Base-by-base conservation (phyloP, 2,888 invertebrate genomes). In the Allolobophora icterica region DNA sequence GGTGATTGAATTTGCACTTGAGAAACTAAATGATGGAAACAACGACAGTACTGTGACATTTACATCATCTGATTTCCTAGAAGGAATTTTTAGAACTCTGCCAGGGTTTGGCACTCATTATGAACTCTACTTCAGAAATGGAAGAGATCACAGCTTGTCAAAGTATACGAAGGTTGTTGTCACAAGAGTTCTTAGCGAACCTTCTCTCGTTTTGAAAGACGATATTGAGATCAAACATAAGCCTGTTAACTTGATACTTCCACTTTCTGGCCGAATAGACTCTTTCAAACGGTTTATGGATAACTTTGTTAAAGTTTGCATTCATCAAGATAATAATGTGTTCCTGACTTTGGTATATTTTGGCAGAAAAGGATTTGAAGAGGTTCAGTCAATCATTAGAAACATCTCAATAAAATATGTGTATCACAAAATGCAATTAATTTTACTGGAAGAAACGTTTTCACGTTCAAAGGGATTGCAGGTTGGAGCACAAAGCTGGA, bases 41-140 rank as follows among this genome's bases (percentile, higher is more conserved):
- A 71, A 87, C 24, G 87, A 15, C 87, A 38, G 87, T 35, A 87
- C 87, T 6, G 21, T 38, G 38, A 87, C 34, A 38, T 97, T 97
- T 94, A 96, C 96, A 0, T 94, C 96, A 93, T 97, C 97, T 92
- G 97, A 97, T 94, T 97, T 97, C 94, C 96, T 97, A 34, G 97
- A 97, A 95, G 97, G 97, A 8, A 96, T 97, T 58, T 97, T 97
- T 94, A 96, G 97, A 91, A 96, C 96, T 24, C 97, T 97, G 93
- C 97, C 97, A 0, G 97, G 97, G 0, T 97, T 97, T 0, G 97
- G 97, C 6, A 97, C 97, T 0, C 97, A 97, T 93, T 97, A 97
- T 94, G 97, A 97, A 94, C 95, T 97, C 93, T 97, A 97, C 94
- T 97, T 97, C 95, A 96, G 96, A 94, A 96, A 96, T 93, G 38